Conservation (phyloP, 2,113 vertebrate species). For the Arizona elegans region DNA sequence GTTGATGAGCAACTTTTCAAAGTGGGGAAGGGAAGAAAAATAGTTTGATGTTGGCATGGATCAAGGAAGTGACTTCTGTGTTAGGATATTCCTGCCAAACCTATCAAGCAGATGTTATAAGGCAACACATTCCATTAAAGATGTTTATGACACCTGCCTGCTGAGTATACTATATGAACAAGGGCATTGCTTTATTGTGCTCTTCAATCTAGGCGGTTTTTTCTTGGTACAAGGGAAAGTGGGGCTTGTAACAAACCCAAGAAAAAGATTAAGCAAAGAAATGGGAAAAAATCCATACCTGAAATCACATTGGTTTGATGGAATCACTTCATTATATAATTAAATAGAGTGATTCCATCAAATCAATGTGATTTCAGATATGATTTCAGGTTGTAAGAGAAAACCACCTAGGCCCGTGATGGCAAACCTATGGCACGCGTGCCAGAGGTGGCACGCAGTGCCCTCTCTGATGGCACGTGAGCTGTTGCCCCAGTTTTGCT, state of each 20-base stretch:
- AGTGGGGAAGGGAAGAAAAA: not conserved
- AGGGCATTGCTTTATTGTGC: constrained; percentile 8
- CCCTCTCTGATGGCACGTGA: no score
- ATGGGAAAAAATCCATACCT: not conserved
- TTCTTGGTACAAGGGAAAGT: not conserved
- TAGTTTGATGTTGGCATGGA: not conserved
- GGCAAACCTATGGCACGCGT: no score
- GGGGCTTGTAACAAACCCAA: not conserved
- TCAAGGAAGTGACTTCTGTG: not conserved
- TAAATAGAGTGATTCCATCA: not conserved
- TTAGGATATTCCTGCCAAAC: not conserved
- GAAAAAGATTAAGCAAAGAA: not conserved
- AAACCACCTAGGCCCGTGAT: not conserved
- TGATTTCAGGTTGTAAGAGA: not conserved
- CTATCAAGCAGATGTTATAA: constrained; percentile 10
- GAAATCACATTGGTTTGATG: not conserved
- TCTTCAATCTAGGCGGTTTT: not conserved
- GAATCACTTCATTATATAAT: not conserved
- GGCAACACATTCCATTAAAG: constrained; percentile 2
- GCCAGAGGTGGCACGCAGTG: no score
- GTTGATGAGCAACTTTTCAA: not conserved
- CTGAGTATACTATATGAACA: not conserved
- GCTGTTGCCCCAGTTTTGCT: no score
- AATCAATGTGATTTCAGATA: not conserved
- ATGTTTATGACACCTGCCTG: constrained; percentile 7